Conservation (phyloP, 2,797 vertebrate genomes). For the Sciurus carolinensis region DNA sequence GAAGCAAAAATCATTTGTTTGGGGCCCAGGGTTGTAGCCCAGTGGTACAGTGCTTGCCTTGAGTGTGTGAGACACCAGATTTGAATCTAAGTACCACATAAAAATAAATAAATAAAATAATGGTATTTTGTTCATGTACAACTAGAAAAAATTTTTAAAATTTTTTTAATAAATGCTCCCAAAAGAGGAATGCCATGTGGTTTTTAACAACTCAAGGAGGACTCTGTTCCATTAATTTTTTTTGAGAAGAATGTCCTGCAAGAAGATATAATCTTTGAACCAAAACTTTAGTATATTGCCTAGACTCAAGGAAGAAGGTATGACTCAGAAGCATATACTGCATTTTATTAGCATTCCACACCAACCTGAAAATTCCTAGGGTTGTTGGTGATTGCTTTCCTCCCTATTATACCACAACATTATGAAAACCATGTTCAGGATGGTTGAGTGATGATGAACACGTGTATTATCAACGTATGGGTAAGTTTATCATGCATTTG, state of each 20-base stretch:
- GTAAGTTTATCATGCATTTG: conserved; percentile 86
- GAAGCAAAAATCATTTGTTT: neutral
- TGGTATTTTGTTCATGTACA: too few species aligned
- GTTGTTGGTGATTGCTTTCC: conserved; percentile 84
- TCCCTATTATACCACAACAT: conserved; percentile 84
- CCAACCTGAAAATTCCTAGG: conserved; percentile 75
- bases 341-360: conserved; percentile 81
- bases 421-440: conserved; percentile 85
- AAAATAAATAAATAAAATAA: too few species aligned
- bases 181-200: neutral
- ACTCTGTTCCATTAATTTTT: conserved; percentile 87
- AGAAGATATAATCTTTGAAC: conserved; percentile 87
- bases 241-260: conserved; percentile 87
- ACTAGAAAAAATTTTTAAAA: too few species aligned
- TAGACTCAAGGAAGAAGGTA: conserved; percentile 88
- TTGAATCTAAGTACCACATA: too few species aligned
- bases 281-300: conserved; percentile 87
- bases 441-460: conserved; percentile 84
- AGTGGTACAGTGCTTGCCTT: too few species aligned
- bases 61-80: too few species aligned
- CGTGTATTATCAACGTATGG: conserved; percentile 83
- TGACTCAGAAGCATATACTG: conserved; percentile 77
- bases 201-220: conserved; percentile 68
- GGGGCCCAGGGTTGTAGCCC: too few species aligned
- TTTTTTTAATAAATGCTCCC: conserved; percentile 61